These are phyloP conservation scores for Eulacestoma nigropectus DNA, from an alignment of 2,113 vertebrate species.

Conservation along the genomic window DNA sequence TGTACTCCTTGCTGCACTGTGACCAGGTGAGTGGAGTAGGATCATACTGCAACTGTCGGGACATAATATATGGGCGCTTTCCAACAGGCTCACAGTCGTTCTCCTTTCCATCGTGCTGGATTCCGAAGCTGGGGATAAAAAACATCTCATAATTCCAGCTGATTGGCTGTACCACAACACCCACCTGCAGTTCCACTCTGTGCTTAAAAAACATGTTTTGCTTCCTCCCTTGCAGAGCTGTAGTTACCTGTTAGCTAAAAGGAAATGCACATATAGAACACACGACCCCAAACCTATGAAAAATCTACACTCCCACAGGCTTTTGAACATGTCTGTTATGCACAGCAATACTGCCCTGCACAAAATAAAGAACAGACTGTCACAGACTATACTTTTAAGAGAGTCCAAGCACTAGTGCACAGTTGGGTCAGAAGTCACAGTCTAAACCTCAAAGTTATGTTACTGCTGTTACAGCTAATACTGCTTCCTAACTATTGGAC, in stretches of 20 bases:
- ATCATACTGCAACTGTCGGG: slow-evolving; percentile 92
- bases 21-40: slow-evolving; percentile 95
- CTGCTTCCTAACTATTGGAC: not conserved
- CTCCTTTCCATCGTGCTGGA: slow-evolving; percentile 94
- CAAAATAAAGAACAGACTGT: not conserved
- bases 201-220: not conserved
- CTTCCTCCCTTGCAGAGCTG: not conserved
- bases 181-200: not conserved
- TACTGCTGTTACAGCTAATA: not conserved
- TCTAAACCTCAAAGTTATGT: not conserved
- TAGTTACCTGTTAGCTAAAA: not conserved
- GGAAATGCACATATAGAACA: not conserved
- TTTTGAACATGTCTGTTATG: not conserved
- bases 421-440: not conserved
- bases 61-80: slow-evolving; percentile 91
- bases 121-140: slow-evolving; percentile 83
- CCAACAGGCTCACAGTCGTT: slow-evolving; percentile 91
- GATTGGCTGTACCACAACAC: not conserved
- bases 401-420: not conserved
- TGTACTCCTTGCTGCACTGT: slow-evolving; percentile 94
- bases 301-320: not conserved
- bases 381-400: not conserved
- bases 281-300: not conserved
- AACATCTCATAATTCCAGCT: not conserved
- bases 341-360: not conserved